Percentiles rank a stretch among this genome's conserved stretches.
Evolutionary conservation across 2,797 vertebrate genomes (phyloP).

Genomic region (Tauraco hartlaubi): DNA sequence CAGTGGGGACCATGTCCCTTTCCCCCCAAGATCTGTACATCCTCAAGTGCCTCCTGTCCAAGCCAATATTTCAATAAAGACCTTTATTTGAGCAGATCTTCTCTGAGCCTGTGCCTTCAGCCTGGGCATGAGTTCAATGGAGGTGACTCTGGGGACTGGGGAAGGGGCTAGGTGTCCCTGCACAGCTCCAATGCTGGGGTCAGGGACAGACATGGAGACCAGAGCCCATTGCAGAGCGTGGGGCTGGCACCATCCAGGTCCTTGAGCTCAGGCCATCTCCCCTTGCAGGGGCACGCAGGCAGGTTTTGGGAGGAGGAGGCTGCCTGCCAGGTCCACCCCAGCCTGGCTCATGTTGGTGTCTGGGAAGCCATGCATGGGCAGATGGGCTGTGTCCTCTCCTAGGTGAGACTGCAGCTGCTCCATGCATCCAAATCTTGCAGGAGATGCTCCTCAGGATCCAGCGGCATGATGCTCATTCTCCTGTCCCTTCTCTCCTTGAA

Average conservation of each 20-base stretch:
- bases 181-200: background rate
- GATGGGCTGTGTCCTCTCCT: background rate
- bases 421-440: background rate
- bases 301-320: background rate
- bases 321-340: background rate
- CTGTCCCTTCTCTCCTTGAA: background rate
- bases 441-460: background rate
- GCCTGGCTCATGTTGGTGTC: background rate
- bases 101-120: background rate
- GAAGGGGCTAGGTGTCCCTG: background rate
- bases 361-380: background rate
- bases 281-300: background rate
- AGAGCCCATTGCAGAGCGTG: background rate
- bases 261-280: background rate
- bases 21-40: background rate
- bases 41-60: background rate
- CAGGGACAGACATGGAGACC: background rate
- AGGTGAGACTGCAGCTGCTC: background rate
- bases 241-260: too few species aligned
- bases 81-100: background rate
- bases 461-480: background rate
- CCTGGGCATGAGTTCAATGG: accelerated
- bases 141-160: background rate
- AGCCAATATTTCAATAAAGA: background rate
- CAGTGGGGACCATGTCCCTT: background rate